These are phyloP conservation scores for Neolamprologus hecqui DNA, from an alignment of 2,113 vertebrate genomes.

Conservation along the genomic window DNA sequence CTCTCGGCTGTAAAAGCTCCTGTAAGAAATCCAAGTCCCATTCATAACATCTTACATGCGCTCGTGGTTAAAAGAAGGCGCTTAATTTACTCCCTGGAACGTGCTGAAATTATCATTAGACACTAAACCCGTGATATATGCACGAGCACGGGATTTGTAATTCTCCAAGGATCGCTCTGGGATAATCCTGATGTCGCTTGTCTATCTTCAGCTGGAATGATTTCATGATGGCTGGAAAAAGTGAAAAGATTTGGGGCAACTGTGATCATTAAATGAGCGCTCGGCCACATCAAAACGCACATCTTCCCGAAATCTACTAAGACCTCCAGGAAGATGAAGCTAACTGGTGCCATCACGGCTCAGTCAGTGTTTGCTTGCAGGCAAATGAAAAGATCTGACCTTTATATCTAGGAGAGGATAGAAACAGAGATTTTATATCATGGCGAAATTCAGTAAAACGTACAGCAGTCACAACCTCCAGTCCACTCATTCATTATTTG, in stretches of 20 bases:
- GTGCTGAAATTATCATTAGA: background rate
- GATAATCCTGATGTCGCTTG: background rate
- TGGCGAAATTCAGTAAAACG: background rate
- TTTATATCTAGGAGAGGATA: background rate
- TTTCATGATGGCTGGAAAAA: background rate
- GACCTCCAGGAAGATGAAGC: background rate
- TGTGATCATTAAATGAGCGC: background rate
- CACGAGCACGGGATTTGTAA: background rate
- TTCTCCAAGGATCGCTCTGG: background rate
- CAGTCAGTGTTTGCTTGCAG: background rate
- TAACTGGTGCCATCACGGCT: background rate
- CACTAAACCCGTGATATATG: background rate
- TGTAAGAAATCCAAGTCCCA: background rate
- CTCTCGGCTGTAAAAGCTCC: background rate
- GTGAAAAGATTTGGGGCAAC: background rate
- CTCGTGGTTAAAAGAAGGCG: background rate
- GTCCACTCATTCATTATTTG: background rate
- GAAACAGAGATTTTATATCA: background rate
- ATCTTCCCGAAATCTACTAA: background rate
- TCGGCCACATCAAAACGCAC: rapidly evolving
- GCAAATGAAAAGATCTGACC: background rate
- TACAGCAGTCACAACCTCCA: background rate
- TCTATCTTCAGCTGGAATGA: background rate
- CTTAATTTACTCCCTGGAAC: background rate
- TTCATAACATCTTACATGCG: background rate